A percentile compares a stretch with the other conserved stretches of the same genome.
Evolutionary conservation across 2,113 vertebrate species (phyloP).

Genomic region (Perognathus longimembris): DNA sequence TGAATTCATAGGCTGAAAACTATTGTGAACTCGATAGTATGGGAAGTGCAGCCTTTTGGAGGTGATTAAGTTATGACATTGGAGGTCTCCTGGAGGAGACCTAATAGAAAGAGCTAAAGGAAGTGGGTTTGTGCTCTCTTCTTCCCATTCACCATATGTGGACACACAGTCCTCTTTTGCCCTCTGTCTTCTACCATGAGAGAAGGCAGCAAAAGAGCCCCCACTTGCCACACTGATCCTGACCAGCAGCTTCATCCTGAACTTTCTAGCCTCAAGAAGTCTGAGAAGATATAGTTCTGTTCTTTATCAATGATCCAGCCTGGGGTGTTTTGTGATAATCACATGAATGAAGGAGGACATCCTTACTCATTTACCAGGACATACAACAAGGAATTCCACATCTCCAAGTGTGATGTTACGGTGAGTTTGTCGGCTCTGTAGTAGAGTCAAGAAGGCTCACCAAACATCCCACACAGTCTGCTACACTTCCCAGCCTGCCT

Average conservation of each 20-base stretch:
- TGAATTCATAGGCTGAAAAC: neutral
- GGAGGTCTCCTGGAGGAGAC: neutral
- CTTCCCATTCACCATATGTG: no score
- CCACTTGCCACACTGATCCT: neutral
- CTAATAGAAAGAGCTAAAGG: neutral
- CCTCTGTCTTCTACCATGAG: neutral
- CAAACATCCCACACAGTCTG: neutral
- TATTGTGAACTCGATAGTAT: neutral
- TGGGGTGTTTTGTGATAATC: neutral
- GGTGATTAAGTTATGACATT: neutral
- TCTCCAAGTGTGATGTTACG: neutral
- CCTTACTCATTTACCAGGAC: neutral
- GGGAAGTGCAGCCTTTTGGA: neutral
- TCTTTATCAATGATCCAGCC: neutral
- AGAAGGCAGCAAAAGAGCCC: neutral
- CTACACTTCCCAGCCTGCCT: neutral
- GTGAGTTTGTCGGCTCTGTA: neutral
- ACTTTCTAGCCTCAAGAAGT: neutral
- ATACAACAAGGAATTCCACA: neutral
- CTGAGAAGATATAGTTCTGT: neutral
- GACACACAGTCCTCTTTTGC: neutral
- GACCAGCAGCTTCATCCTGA: neutral
- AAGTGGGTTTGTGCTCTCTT: neutral
- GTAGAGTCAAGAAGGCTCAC: neutral
- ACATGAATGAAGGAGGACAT: neutral